Evolutionary conservation across 2,113 vertebrate genomes (phyloP).

Genomic region (Ramphastos sulfuratus): DNA sequence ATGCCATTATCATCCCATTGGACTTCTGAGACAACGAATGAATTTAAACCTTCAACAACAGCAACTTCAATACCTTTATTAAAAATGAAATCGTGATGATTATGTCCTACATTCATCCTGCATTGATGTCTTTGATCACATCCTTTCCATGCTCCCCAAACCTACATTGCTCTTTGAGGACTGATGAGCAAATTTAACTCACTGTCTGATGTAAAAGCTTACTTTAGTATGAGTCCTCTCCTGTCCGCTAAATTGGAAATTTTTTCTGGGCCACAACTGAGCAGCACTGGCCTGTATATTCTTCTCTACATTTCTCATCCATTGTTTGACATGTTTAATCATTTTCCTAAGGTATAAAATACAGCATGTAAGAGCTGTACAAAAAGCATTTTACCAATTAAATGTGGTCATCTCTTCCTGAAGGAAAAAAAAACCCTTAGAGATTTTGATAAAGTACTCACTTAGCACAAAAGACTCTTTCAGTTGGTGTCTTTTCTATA

Average conservation of each 20-base stretch:
- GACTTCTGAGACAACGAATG: neutral
- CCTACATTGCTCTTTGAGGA: neutral
- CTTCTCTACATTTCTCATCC: neutral
- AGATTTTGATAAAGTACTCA: neutral
- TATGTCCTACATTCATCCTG: neutral
- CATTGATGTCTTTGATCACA: neutral
- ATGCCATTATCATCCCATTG: neutral
- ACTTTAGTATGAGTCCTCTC: neutral
- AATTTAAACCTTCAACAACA: neutral
- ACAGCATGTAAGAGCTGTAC: neutral
- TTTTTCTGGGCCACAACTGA: neutral
- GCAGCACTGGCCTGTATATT: neutral
- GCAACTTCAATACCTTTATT: neutral
- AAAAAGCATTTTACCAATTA: neutral
- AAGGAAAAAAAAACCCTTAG: neutral
- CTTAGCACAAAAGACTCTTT: neutral
- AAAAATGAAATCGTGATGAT: neutral
- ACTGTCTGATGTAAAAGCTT: neutral
- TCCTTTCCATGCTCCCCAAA: neutral
- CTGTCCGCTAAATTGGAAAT: neutral
- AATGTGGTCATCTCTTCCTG: neutral
- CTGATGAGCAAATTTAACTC: neutral
- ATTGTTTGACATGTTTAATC: neutral
- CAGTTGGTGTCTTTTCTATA: neutral
- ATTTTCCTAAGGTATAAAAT: neutral